Conservation (phyloP, 2,113 vertebrate genomes). For the Chrysochloris asiatica region DNA sequence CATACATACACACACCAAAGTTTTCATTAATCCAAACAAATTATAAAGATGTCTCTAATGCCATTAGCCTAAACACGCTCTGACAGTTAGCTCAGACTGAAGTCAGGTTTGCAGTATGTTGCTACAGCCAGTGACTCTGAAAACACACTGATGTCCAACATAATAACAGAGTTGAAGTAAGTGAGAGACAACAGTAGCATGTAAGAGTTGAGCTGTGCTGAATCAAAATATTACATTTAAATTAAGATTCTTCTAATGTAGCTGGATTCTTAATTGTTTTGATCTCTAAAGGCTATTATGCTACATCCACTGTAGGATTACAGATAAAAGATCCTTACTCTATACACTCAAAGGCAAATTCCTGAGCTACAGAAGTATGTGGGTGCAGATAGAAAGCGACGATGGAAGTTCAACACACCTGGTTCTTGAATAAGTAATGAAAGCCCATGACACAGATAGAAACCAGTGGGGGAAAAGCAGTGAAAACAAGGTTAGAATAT, state of each 20-base stretch:
- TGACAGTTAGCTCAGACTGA: neutral
- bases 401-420: neutral
- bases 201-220: neutral
- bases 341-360: slow-evolving; percentile 55
- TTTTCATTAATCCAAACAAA: too few relatives aligned
- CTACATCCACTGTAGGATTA: neutral
- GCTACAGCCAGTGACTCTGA: neutral
- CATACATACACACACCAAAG: neutral
- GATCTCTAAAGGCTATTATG: slow-evolving; percentile 63
- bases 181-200: slow-evolving; percentile 35
- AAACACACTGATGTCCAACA: neutral
- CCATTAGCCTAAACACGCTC: neutral
- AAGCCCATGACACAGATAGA: neutral
- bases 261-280: slow-evolving; percentile 49
- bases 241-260: slow-evolving; percentile 57
- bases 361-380: slow-evolving; percentile 36
- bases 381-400: neutral
- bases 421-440: slow-evolving; percentile 30
- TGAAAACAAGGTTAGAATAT: neutral
- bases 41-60: too few relatives aligned
- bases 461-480: neutral
- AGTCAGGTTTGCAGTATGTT: slow-evolving; percentile 4
- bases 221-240: slow-evolving; percentile 66
- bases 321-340: slow-evolving; percentile 41
- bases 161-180: slow-evolving; percentile 59